Conservation (phyloP, 2,113 vertebrate species). For the Trematomus loennbergii region DNA sequence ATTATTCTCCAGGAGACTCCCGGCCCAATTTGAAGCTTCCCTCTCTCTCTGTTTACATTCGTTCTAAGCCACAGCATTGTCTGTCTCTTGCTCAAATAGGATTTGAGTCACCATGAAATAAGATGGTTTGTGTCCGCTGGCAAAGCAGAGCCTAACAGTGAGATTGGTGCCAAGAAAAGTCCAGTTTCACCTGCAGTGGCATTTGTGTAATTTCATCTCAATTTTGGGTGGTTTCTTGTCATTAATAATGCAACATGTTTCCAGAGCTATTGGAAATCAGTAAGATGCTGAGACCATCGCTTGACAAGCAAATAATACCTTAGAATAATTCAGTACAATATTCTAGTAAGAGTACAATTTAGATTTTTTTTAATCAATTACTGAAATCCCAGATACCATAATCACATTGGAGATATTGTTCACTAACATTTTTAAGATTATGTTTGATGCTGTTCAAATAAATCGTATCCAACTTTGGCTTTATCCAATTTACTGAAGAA, state of each 20-base stretch:
- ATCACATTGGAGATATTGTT: not conserved
- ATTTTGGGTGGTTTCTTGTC: conserved; percentile 17
- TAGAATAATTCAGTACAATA: not conserved
- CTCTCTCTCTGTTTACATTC: conserved; percentile 61
- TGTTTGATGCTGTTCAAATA: not conserved
- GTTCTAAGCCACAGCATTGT: conserved; percentile 61
- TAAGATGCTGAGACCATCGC: not conserved
- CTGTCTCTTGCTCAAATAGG: conserved; percentile 75
- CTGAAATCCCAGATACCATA: not conserved
- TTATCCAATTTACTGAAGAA: conserved; percentile 9
- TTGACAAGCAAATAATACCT: not conserved
- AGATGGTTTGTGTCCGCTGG: conserved; percentile 70
- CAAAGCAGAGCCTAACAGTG: conserved; percentile 44
- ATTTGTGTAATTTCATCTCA: conserved; percentile 26
- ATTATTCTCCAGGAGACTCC: conserved; percentile 83
- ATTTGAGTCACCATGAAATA: conserved; percentile 78
- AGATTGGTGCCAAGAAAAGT: conserved; percentile 30
- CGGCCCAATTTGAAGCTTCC: conserved; percentile 69
- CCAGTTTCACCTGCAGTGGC: conserved; percentile 38
- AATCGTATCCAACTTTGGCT: conserved; percentile 14
- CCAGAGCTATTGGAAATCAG: not conserved
- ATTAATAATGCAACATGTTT: not conserved
- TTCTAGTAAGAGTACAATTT: not conserved
- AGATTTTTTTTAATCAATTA: not conserved
- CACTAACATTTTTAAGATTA: conserved; percentile 1